Evolutionary conservation across 2,888 invertebrate genomes (phyloP), one percentile per base, ranked within the genome.

Genomic region (Marronus borbonicus): DNA sequence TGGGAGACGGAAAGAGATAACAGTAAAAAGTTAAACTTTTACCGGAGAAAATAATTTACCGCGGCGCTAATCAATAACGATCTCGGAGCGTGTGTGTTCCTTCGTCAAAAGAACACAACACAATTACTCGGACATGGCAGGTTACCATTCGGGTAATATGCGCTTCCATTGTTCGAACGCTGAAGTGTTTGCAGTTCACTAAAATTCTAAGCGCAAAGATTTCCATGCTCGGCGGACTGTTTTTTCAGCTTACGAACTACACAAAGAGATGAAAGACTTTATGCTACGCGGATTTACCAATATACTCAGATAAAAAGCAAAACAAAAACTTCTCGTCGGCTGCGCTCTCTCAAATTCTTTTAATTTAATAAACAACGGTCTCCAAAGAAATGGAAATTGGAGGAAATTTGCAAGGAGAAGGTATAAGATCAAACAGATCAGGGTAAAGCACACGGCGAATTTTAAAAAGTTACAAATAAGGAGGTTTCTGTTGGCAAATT

Each of bases 51-150:
- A 76, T 76, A 80, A 70, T 78, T 78, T 76, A 62, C 68, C 49
- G 77, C 72, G 68, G 72, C 62, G 66, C 75, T 79, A 80, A 81
- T 81, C 81, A 81, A 81, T 79, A 81, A 79, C 77, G 80, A 81
- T 80, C 80, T 79, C 50, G 66, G 77, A 64, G 77, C 77, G 76
- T 77, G 80, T 69, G 69, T 81, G 80, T 81, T 79, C 80, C 80
- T 81, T 79, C 81, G 64, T 78, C 80, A 77, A 64, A 79, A 77
- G 77, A 79, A 81, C 78, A 79, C 72, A 77, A 74, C 77, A 79
- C 80, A 81, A 81, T 81, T 81, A 81, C 79, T 76, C 66, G 76
- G 79, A 81, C 80, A 79, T 74, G 81, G 79, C 78, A 79, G 78
- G 66, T 78, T 76, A 80, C 79, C 79, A 78, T 78, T 80, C 78